Base-by-base conservation (phyloP, 2,797 vertebrate genomes). In the Sciaenops ocellatus region DNA sequence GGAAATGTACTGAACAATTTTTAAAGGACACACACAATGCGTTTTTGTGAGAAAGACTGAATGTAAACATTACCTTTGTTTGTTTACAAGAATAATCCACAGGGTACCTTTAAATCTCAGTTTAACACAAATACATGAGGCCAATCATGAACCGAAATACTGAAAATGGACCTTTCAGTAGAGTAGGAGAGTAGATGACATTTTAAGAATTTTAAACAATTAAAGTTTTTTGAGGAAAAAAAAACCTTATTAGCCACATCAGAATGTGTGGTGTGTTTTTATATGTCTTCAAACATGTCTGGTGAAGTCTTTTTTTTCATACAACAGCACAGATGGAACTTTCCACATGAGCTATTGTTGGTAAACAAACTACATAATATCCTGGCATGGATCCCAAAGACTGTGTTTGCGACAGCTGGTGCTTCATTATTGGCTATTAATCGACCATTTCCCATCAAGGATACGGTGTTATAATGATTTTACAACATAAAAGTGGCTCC, bases 401-500 rank as follows among this genome's bases (percentile, higher is more conserved):
- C 42, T 20, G 24, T 28, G 50, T 54, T 41, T 28, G 55, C n/a
- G 63, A 63, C 74, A 85, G 75, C 63, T 55, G 69, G 51, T 20
- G 55, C 3, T 22, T 61, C 44, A 69, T 69, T 50, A 64, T n/a
- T 42, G 46, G 54, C 73, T 61, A 73, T 52, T 64, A 56, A 56
- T 64, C 0, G n/a, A 8, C 28, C 54, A 54, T 71, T 28, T 73
- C 38, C 22, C 30, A 67, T 71, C 20, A 66, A 63, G 18, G 46
- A 46, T 55, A n/a, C 3, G 0, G 17, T 28, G 55, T 67, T 28
- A 78, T 62, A 79, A 76, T 60, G 79, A 78, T 3, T 82, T 52
- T 76, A 62, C 38, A 71, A 42, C 28, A 67, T 65, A 12, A 68
- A 86, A 46, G 47, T 59, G 34, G 52, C 61, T 55, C 51, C 69